Conservation (phyloP, 1,140 invertebrate species). For the Mercenaria mercenaria region DNA sequence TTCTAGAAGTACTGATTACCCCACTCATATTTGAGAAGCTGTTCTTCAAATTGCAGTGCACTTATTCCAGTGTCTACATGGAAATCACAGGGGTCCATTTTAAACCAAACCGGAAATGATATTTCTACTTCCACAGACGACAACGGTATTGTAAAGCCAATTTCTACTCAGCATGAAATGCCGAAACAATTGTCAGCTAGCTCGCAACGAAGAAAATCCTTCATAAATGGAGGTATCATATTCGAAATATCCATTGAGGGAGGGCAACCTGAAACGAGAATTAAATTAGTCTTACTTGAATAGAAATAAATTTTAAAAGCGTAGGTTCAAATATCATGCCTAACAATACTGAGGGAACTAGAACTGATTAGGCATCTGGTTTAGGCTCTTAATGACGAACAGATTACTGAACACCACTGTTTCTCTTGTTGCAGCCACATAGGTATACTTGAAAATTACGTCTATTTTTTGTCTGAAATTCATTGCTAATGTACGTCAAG, state of each 20-base stretch:
- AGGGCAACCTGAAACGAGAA: constrained; percentile 64
- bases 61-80: neutral
- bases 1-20: no score
- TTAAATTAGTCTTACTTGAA: no score
- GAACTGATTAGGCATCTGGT: no score
- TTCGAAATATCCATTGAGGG: constrained; percentile 48
- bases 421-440: no score
- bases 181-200: constrained; percentile 68
- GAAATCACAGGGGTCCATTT: constrained; percentile 39
- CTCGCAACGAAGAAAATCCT: constrained; percentile 53
- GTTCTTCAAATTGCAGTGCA: constrained; percentile 22
- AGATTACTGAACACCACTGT: no score
- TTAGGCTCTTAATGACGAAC: no score
- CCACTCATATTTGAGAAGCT: constrained; percentile 68
- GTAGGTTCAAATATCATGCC: no score
- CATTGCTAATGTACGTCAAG: no score
- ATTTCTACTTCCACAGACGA: neutral
- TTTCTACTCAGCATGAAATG: constrained; percentile 65
- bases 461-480: no score
- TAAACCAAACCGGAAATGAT: constrained; percentile 13
- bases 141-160: constrained; percentile 60
- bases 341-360: no score
- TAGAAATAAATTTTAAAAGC: no score
- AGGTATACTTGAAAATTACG: no score
- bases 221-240: constrained; percentile 47